phyloP scores from a whole-genome alignment of 2,113 vertebrate species.

The Variabilichromis moorii region DNA sequence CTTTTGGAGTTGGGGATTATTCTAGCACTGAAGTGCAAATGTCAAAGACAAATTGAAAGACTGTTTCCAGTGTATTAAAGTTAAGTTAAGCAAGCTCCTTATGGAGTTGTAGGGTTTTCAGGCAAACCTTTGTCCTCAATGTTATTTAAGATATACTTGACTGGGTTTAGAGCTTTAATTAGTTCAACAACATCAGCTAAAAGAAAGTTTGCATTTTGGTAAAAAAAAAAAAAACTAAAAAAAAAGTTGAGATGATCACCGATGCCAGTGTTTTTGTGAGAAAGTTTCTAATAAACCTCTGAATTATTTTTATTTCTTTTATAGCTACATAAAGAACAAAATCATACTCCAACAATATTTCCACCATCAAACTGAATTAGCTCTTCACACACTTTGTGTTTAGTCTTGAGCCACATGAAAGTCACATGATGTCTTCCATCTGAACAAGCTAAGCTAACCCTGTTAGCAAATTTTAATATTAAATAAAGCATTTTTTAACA shows the following conservation, averaged over 20 bases:
- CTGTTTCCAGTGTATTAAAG: not conserved
- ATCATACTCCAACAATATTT: not conserved
- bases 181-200: not conserved
- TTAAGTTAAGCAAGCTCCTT: not conserved
- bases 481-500: not conserved
- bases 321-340: not conserved
- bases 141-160: not conserved
- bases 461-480: not conserved
- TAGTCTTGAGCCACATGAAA: not conserved
- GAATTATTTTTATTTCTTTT: not conserved
- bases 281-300: not conserved
- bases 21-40: not conserved
- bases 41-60: not conserved
- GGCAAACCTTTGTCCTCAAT: not conserved
- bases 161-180: not conserved
- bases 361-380: not conserved
- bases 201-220: not conserved
- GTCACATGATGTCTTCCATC: not conserved
- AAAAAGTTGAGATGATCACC: rapidly evolving
- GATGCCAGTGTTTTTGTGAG: not conserved
- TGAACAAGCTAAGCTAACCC: not conserved
- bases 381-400: not conserved
- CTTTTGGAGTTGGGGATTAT: not conserved
- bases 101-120: not conserved
- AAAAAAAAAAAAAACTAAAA: not conserved